These are phyloP conservation scores for Brassicogethes aeneus DNA, from an alignment of 2,888 invertebrate genomes.

Conservation along the genomic window DNA sequence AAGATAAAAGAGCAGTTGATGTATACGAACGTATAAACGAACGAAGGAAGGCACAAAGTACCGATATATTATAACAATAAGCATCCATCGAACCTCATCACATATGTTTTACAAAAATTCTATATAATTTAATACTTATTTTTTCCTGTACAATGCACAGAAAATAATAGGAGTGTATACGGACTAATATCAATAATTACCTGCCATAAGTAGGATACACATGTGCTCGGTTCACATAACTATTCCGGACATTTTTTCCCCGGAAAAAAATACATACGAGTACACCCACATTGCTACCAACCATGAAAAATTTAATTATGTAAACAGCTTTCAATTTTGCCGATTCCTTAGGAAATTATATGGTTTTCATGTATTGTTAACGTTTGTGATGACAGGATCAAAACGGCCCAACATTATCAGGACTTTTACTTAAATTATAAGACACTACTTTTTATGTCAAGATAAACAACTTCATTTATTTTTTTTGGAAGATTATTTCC, in stretches of 20 bases:
- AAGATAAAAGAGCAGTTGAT: constrained; percentile 28
- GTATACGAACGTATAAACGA: no score
- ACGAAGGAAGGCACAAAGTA: constrained; percentile 13
- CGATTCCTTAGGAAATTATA: background rate
- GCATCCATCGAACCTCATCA: constrained; percentile 23
- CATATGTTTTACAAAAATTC: constrained; percentile 41
- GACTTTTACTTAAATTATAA: no score
- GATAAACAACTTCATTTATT: no score
- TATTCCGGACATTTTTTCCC: constrained; percentile 12
- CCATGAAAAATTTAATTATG: constrained; percentile 1
- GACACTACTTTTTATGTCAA: no score
- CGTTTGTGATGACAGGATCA: background rate
- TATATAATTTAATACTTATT: constrained; percentile 40
- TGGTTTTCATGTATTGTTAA: background rate
- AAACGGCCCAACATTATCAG: no score
- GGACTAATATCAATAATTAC: constrained; percentile 42
- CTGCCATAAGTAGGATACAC: constrained; percentile 38
- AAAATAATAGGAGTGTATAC: constrained; percentile 39
- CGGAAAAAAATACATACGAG: background rate
- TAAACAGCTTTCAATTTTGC: background rate
- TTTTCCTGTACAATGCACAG: constrained; percentile 41
- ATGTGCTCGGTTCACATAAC: constrained; percentile 40
- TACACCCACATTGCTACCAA: background rate
- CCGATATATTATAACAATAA: constrained; percentile 32
- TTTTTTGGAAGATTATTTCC: no score